Conservation (phyloP, 1,140 invertebrate species). For the Ectropis grisescens region DNA sequence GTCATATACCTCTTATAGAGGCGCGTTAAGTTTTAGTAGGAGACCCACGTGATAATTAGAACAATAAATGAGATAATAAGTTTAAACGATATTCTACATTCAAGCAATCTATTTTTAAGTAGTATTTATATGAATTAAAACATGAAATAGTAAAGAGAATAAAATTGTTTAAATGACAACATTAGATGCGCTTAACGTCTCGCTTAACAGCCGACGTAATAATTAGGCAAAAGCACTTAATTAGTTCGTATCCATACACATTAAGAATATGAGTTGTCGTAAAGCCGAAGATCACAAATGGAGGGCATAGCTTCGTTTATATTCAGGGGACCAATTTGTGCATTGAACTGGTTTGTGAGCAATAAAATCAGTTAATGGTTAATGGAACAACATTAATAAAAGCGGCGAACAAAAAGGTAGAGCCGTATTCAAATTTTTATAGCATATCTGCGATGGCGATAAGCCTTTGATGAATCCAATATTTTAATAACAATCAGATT, state of each 20-base stretch:
- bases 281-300: conserved; percentile 37
- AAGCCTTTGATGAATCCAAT: conserved; percentile 9
- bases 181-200: too few species aligned
- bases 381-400: conserved; percentile 59
- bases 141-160: too few species aligned
- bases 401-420: conserved; percentile 32
- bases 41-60: too few species aligned
- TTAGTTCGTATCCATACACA: conserved; percentile 17
- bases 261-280: conserved; percentile 39
- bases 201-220: too few species aligned
- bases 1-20: too few species aligned
- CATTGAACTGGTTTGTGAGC: conserved; percentile 32
- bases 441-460: conserved; percentile 29
- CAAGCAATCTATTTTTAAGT: too few species aligned
- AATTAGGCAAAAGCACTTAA: too few species aligned
- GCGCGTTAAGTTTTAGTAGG: too few species aligned
- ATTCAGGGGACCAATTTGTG: conserved; percentile 39
- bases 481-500: conserved; percentile 11
- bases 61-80: too few species aligned
- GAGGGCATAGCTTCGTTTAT: conserved; percentile 41
- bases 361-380: conserved; percentile 57
- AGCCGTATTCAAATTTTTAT: conserved; percentile 46
- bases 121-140: too few species aligned
- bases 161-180: too few species aligned
- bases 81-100: too few species aligned